phyloP scores from a whole-genome alignment of 1,140 invertebrate genomes.

The Proctacanthus coquilletti region DNA sequence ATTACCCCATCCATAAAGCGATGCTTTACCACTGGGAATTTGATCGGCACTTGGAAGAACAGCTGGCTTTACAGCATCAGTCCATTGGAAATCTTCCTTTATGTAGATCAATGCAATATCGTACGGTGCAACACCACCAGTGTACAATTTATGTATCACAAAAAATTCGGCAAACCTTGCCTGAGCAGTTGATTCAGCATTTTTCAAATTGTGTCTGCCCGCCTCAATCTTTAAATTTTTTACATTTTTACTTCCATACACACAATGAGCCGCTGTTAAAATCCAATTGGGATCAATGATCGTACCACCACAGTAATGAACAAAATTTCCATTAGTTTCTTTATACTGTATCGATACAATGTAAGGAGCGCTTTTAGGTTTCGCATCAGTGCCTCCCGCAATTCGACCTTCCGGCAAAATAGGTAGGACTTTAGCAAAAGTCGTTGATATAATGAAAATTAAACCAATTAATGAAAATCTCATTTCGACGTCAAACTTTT shows the following conservation, averaged over 20 bases:
- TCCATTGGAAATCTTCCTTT: slow-evolving; percentile 30
- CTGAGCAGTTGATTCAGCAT: slow-evolving; percentile 18
- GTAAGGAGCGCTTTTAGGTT: slow-evolving; percentile 20
- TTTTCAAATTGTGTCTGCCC: slow-evolving; percentile 17
- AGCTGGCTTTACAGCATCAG: slow-evolving; percentile 29
- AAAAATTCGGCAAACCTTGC: slow-evolving; percentile 17
- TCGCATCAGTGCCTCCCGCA: slow-evolving; percentile 20
- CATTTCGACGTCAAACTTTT: no score
- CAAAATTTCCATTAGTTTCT: slow-evolving; percentile 2
- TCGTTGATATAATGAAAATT: no score
- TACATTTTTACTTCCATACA: slow-evolving; percentile 18
- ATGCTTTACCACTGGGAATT: slow-evolving; percentile 29
- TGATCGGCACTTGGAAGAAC: slow-evolving; percentile 25
- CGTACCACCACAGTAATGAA: slow-evolving; percentile 38
- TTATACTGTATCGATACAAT: slow-evolving; percentile 24
- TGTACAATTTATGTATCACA: slow-evolving; percentile 18
- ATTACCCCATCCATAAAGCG: slow-evolving; percentile 33
- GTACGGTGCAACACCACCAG: slow-evolving; percentile 30
- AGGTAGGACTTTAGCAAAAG: no score
- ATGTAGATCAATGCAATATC: slow-evolving; percentile 38
- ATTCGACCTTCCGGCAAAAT: slow-evolving; percentile 14
- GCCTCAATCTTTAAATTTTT: slow-evolving; percentile 17
- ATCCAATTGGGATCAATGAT: slow-evolving; percentile 35
- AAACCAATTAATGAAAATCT: no score
- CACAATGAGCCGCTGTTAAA: slow-evolving; percentile 30